These are phyloP conservation scores for Octopus sinensis DNA, from an alignment of 1,140 invertebrate species.

Conservation along the genomic window DNA sequence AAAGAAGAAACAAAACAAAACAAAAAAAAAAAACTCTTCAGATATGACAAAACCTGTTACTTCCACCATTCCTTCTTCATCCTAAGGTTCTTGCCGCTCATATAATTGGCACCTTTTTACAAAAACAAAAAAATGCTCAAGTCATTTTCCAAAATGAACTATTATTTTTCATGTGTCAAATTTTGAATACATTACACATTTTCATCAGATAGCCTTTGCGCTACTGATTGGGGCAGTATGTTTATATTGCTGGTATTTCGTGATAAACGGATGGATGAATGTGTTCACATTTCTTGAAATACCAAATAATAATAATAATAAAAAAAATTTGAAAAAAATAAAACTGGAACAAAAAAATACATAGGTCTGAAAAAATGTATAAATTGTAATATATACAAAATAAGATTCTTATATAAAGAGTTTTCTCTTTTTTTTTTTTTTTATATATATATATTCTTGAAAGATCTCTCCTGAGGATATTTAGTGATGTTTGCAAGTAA, in stretches of 20 bases:
- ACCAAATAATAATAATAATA: neutral
- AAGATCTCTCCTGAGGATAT: conserved; percentile 8
- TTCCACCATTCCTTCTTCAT: conserved; percentile 9
- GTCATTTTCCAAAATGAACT: neutral
- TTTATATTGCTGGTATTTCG: neutral
- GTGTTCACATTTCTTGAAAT: neutral
- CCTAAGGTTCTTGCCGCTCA: neutral
- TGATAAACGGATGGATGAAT: neutral
- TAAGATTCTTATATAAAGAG: conserved; percentile 1
- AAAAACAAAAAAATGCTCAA: conserved; percentile 4
- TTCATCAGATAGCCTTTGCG: neutral
- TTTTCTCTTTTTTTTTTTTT: neutral
- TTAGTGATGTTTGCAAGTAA: conserved; percentile 7
- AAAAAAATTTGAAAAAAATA: neutral
- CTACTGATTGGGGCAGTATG: neutral
- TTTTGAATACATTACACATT: conserved; percentile 1
- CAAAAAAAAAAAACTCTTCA: neutral
- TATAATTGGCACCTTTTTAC: neutral
- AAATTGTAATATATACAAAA: conserved; percentile 12
- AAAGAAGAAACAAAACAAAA: too few relatives aligned
- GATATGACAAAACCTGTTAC: neutral
- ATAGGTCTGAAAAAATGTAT: neutral
- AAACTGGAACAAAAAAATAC: neutral
- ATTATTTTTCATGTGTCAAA: conserved; percentile 6
- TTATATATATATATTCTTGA: neutral